phyloP scores from a whole-genome alignment of 2,888 invertebrate species.

The Rambutsinella grinnellia region DNA sequence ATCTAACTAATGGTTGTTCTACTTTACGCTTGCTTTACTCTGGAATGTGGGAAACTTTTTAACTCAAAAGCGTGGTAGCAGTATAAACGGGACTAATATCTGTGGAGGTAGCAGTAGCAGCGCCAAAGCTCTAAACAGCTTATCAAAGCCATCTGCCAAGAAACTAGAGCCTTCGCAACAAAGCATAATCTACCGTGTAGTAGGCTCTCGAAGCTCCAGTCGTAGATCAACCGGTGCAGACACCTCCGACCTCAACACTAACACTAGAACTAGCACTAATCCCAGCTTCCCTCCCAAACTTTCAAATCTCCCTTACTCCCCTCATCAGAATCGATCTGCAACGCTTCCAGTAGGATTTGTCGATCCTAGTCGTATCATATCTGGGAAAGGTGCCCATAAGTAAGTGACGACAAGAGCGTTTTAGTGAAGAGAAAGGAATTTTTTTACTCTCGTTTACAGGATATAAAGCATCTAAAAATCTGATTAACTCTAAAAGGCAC shows the following conservation, averaged over 20 bases:
- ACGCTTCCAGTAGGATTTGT: conserved; percentile 49
- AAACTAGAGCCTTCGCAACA: conserved; percentile 49
- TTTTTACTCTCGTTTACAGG: no score
- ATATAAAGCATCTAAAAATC: no score
- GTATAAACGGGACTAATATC: conserved; percentile 25
- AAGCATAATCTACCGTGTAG: conserved; percentile 64
- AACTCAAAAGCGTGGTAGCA: no score
- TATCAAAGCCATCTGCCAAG: conserved; percentile 27
- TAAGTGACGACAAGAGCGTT: no score
- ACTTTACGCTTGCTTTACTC: no score
- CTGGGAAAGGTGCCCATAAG: conserved; percentile 45
- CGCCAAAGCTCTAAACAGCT: conserved; percentile 36
- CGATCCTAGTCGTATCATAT: conserved; percentile 41
- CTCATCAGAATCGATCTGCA: conserved; percentile 40
- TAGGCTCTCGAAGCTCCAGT: conserved; percentile 57
- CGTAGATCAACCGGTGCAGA: conserved; percentile 47
- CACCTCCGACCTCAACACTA: conserved; percentile 28
- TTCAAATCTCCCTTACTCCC: conserved; percentile 27
- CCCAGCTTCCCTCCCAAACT: conserved; percentile 24
- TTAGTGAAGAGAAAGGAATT: no score
- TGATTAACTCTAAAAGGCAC: no score
- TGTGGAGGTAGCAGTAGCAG: conserved; percentile 2
- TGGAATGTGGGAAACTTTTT: neutral
- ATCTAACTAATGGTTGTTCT: no score
- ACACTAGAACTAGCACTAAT: conserved; percentile 3